Evolutionary conservation across 2,113 vertebrate species (phyloP), one percentile per base, ranked within the genome.

Genomic region (Chaenogobius annularis): DNA sequence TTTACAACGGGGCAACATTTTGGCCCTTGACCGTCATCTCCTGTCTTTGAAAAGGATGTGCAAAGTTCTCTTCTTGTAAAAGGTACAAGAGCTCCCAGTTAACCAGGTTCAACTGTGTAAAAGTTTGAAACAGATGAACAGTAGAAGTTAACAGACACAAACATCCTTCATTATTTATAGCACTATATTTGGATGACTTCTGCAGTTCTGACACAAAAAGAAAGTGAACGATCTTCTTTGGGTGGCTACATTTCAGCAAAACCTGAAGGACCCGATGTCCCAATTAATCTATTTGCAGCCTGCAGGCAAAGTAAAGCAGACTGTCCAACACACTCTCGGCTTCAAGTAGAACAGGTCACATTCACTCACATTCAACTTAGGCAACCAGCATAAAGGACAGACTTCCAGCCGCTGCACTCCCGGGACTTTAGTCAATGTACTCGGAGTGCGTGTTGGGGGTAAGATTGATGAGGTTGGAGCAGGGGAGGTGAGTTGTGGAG

Each of bases 391-490:
- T 61, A 68, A 87, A 85, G 78, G 80, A 87, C 86, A 88, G 62
- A 72, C 76, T 74, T 84, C 74, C 79, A 83, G 69, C 78, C 70
- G 73, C 31, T 23, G 40, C 79, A 72, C 84, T 84, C 74, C 83
- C 78, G 82, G 80, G 83, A 80, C 50, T 59, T 64, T 61, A 52
- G 71, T 43, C 76, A 56, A 37, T 58, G 58, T 70, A 68, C 75
- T 55, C 31, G 15, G 69, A 78, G 70, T 73, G 77, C 59, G 75
- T 47, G 79, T 70, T 62, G 1, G 22, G 55, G 75, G 82, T 79
- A 82, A 85, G 89, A 88, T 88, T 86, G 89, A 90, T 89, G 89
- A 89, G 85, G 86, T 67, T 83, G 73, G 82, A 82, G 65, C 69
- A 10, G 2, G 56, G 43, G 78, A 89, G 85, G 87, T 87, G 89